Evolutionary conservation across 2,113 vertebrate species (phyloP), one percentile per base, ranked within the genome.

Genomic region (Poeciliopsis prolifica): DNA sequence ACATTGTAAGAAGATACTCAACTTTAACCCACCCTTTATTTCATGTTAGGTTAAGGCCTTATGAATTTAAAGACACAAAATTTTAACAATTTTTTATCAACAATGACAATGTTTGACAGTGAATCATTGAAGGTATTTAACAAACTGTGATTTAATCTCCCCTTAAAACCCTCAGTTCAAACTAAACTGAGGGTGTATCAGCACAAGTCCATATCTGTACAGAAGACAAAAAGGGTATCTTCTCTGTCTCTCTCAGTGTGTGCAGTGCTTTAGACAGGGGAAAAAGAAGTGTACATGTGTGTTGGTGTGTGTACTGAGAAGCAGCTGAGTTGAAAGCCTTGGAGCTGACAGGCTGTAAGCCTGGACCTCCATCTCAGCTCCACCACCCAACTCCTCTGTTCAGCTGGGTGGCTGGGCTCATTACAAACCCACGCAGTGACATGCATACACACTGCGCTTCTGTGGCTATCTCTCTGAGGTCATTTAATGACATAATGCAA

Each of bases 371-470:
- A 93, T 94, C 89, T 90, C 91, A 81, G 77, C 89, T 87, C 80
- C 85, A 87, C 87, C 90, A 85, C 90, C 88, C 87, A 87, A 90
- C 89, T 94, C 92, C 72, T 86, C 87, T 88, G 87, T 94, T 93
- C 90, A 92, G 89, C 82, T 89, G 86, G 88, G 91, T 93, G 93
- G 90, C 88, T 92, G 88, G 82, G 91, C 94, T 94, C 93, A 94
- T 94, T 94, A 94, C 93, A 86, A 90, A 88, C 79, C 85, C 82
- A 85, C 65, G 15, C 58, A 13, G 83, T 80, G 85, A 24, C 54
- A 29, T 14, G 0, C 68, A 2, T 48, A 22, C 37, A 17, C 72
- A 63, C 68, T 42, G 13, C 37, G 54, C 35, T 30, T 28, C n/a
- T 29, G 28, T 40, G 54, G n/a, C 22, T 1, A 40, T 63, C 60